These are phyloP conservation scores for Rapana venosa DNA, from an alignment of 2,888 invertebrate species.

Conservation along the genomic window DNA sequence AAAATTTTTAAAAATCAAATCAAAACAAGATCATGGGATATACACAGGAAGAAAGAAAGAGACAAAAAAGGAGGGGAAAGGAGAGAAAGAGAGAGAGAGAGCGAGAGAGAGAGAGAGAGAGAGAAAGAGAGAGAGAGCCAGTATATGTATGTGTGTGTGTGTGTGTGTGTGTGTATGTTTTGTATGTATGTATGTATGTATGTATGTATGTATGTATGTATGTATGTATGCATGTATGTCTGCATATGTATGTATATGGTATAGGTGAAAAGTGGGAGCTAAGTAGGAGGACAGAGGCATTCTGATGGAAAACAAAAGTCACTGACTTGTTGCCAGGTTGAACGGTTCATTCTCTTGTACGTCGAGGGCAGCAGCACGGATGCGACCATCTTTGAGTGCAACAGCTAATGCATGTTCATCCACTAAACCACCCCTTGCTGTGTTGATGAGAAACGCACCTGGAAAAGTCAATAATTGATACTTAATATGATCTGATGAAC, in stretches of 20 bases:
- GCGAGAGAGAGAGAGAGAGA: too few species aligned
- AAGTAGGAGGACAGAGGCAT: neutral
- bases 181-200: too few species aligned
- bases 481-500: too few species aligned
- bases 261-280: neutral
- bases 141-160: neutral
- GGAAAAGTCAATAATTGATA: conserved; percentile 18
- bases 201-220: too few species aligned
- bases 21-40: too few species aligned
- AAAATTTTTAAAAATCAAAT: too few species aligned
- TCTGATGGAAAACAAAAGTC: neutral
- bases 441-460: conserved; percentile 99
- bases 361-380: conserved; percentile 98
- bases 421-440: conserved; percentile 97
- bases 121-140: neutral
- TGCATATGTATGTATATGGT: neutral
- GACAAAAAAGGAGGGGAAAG: too few species aligned
- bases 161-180: too few species aligned
- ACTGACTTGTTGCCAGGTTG: conserved; percentile 80
- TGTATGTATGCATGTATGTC: too few species aligned
- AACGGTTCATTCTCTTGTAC: conserved; percentile 99
- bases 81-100: too few species aligned
- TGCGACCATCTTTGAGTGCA: conserved; percentile 98
- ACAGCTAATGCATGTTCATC: conserved; percentile 97
- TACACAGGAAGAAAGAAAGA: too few species aligned